phyloP scores from a whole-genome alignment of 2,113 vertebrate genomes.

The Catagonus wagneri region DNA sequence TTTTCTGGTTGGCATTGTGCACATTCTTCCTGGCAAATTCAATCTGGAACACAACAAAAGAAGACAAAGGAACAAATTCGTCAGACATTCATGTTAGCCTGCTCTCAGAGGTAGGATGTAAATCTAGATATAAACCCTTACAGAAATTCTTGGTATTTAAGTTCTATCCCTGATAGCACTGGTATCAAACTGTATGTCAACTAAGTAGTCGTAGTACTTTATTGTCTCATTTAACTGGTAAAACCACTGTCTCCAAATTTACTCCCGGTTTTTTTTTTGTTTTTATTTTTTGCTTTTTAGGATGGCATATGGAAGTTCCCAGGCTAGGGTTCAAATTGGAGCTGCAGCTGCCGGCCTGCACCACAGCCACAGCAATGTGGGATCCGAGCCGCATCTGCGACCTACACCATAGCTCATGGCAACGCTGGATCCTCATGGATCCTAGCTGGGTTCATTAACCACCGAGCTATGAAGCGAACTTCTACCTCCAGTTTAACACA shows the following conservation, averaged over 20 bases:
- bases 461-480: no score
- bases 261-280: no score
- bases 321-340: no score
- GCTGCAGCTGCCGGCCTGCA: no score
- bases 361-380: no score
- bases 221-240: neutral
- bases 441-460: no score
- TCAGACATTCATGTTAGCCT: neutral
- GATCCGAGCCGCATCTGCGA: no score
- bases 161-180: neutral
- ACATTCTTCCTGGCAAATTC: constrained; percentile 93
- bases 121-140: neutral
- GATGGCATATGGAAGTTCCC: no score
- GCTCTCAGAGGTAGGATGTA: neutral
- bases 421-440: no score
- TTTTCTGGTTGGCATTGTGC: constrained; percentile 90
- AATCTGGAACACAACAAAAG: constrained; percentile 88
- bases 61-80: neutral
- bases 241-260: neutral
- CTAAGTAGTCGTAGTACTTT: neutral
- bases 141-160: neutral
- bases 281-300: no score
- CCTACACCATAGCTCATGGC: no score
- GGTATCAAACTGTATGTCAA: neutral
- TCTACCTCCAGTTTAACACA: neutral